Evolutionary conservation across 2,797 vertebrate species (phyloP).

Genomic region (Myotis vivesi): DNA sequence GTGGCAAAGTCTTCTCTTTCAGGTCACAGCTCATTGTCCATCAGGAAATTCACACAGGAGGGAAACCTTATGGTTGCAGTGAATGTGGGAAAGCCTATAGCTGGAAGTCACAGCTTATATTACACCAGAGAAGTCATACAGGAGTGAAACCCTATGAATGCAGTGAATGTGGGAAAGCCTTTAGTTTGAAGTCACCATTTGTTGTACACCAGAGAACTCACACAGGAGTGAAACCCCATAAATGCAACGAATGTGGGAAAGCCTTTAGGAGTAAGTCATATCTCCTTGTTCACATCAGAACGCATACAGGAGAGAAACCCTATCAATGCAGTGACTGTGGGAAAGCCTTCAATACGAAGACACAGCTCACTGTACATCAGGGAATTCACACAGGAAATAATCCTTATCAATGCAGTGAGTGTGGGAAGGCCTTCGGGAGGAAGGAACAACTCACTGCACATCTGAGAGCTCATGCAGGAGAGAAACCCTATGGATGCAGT

Average conservation of each 20-base stretch:
- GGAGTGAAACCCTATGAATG: slow-evolving; percentile 76
- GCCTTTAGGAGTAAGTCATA: slow-evolving; percentile 73
- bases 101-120: slow-evolving; percentile 71
- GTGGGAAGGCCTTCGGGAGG: slow-evolving; percentile 71
- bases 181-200: slow-evolving; percentile 68
- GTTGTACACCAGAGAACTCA: slow-evolving; percentile 67
- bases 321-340: slow-evolving; percentile 69
- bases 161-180: slow-evolving; percentile 74
- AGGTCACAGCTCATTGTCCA: slow-evolving; percentile 75
- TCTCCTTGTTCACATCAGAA: slow-evolving; percentile 65
- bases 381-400: slow-evolving; percentile 72
- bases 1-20: slow-evolving; percentile 73
- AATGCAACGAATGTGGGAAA: slow-evolving; percentile 73
- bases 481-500: slow-evolving; percentile 68
- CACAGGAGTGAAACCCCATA: slow-evolving; percentile 69
- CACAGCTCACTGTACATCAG: slow-evolving; percentile 67
- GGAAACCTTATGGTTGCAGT: slow-evolving; percentile 65
- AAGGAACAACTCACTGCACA: slow-evolving; percentile 72
- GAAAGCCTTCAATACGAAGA: slow-evolving; percentile 74
- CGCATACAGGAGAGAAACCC: slow-evolving; percentile 74
- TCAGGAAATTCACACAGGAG: slow-evolving; percentile 69
- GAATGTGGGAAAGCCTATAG: slow-evolving; percentile 76
- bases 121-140: slow-evolving; percentile 75
- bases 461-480: slow-evolving; percentile 63
- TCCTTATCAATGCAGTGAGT: slow-evolving; percentile 67